Percentiles rank a stretch among this genome's conserved stretches.
phyloP scores from a whole-genome alignment of 2,797 vertebrate genomes.

The Mus spretus region DNA sequence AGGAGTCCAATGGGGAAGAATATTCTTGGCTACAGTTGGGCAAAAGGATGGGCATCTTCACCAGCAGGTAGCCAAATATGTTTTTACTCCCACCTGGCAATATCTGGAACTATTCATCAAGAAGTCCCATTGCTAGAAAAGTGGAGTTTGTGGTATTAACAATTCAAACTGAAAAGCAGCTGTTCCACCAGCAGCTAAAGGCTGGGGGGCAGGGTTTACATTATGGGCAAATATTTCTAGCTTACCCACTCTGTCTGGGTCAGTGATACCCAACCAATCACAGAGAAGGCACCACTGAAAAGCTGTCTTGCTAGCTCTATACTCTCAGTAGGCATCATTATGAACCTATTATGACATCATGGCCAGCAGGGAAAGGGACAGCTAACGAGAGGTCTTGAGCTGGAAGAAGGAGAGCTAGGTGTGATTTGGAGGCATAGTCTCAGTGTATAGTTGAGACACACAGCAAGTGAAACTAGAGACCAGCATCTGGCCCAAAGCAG shows the following conservation, averaged over 20 bases:
- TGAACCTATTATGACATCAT: not conserved
- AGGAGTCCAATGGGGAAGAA: not conserved
- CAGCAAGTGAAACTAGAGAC: not conserved
- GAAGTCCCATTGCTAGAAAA: slow-evolving; percentile 74
- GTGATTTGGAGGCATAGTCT: not conserved
- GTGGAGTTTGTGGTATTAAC: slow-evolving; percentile 44
- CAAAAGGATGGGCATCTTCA: slow-evolving; percentile 65
- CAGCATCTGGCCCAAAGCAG: not conserved
- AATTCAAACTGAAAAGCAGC: slow-evolving; percentile 49
- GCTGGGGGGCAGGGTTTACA: not conserved
- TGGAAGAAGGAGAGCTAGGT: not conserved
- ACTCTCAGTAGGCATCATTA: slow-evolving; percentile 18
- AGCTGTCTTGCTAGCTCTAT: not conserved
- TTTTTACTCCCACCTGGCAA: slow-evolving; percentile 40
- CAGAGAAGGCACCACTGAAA: not conserved
- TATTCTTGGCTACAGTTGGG: not conserved
- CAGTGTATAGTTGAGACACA: not conserved
- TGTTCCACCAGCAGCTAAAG: slow-evolving; percentile 50
- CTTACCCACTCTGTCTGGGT: not conserved
- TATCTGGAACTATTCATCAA: slow-evolving; percentile 65
- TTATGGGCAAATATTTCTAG: slow-evolving; percentile 35
- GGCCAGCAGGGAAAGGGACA: not conserved
- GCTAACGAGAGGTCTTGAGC: not conserved
- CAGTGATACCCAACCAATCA: not conserved
- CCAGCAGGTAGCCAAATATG: slow-evolving; percentile 44